Percentiles rank a stretch among this genome's conserved stretches.
Evolutionary conservation across 1,140 invertebrate genomes (phyloP).

Genomic region (Pogonus chalceus): DNA sequence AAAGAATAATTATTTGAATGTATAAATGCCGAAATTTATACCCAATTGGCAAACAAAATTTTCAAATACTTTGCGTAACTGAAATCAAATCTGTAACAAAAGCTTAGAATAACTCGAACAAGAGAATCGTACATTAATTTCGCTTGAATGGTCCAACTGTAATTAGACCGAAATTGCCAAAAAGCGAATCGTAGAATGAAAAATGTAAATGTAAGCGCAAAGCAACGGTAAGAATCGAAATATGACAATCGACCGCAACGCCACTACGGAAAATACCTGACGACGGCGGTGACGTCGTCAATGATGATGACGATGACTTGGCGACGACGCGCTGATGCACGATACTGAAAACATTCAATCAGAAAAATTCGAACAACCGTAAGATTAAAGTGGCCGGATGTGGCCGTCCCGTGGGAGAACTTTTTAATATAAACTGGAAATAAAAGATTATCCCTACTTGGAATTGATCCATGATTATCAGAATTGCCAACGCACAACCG

Average conservation of each 20-base stretch:
- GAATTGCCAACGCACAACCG: neutral
- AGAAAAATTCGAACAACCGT: neutral
- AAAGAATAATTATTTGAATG: no score
- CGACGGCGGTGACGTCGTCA: no score
- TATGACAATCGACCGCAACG: no score
- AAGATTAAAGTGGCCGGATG: neutral
- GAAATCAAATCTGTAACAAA: no score
- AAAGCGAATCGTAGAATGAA: neutral
- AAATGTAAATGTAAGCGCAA: neutral
- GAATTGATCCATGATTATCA: constrained; percentile 2
- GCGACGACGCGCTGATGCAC: no score
- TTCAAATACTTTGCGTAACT: no score
- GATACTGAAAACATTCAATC: neutral
- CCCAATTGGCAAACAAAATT: no score
- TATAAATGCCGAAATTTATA: no score
- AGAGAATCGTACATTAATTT: constrained; percentile 7
- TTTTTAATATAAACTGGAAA: constrained; percentile 5
- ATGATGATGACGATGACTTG: no score
- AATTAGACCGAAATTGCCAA: constrained; percentile 4
- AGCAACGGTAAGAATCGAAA: no score
- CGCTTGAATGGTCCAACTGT: neutral
- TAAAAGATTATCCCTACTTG: constrained; percentile 2
- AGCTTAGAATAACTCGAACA: no score
- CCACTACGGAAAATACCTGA: no score
- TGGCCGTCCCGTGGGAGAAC: neutral